Base-by-base conservation (phyloP, 2,888 invertebrate species). In the Tachina lurida region DNA sequence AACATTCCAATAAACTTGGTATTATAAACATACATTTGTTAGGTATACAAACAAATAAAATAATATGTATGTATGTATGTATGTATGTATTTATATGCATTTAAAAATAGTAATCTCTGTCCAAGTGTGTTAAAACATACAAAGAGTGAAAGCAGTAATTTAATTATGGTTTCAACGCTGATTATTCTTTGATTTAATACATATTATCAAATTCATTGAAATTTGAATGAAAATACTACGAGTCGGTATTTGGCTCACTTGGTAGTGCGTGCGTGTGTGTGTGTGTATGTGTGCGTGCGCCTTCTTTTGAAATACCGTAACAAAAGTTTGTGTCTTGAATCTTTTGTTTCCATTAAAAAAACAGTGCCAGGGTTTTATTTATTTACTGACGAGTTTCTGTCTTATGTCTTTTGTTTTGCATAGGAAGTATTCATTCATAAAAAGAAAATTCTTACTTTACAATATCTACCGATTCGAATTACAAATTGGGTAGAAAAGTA, bases 301-400 rank as follows among this genome's bases (percentile, higher is more conserved):
- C 15, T 79, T 56, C 22, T 56, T 67, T 49, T 45, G 13, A 39
- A 70, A 47, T 39, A 39, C 45, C 74, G 41, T 67, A 60, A 41
- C 13, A n/a, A 19, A 43, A 80, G 74, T 83, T 84, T 67, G 74
- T 70, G 58, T 67, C 52, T 82, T 77, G 68, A 85, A 67, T 87
- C 63, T 80, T 85, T 83, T 80, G 74, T 84, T 70, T 79, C 12
- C 0, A 15, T 19, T 0, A 58, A 45, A 12, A 15, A 56, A 62
- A 58, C 39, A 49, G 19, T 75, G 60, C 45, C 31, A 31, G 31
- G 31, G 31, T 31, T 31, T 31, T 12, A n/a, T 56, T 74, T n/a
- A 56, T 43, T n/a, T 47, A 39, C 13, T 8, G n/a, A n/a, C 12
- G 1, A 17, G 49, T 60, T 58, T 74, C 12, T 74, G 47, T 58